Conservation (phyloP, 2,113 vertebrate species). For the Ameiurus melas region DNA sequence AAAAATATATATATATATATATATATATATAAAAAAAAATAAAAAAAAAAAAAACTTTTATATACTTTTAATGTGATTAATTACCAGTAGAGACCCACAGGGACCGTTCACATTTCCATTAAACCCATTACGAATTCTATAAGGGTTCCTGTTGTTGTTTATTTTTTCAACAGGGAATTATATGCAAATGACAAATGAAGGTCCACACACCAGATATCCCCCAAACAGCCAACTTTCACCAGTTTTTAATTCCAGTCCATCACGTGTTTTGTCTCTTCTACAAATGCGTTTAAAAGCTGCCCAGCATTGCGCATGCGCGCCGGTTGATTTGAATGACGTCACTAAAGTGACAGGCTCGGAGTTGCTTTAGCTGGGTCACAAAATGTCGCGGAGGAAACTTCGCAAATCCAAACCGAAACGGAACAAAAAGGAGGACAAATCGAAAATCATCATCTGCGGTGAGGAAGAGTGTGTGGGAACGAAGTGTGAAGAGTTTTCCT, state of each 20-base stretch:
- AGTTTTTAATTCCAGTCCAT: neutral
- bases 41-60: no score
- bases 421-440: conserved; percentile 26
- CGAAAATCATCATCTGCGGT: conserved; percentile 5
- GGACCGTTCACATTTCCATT: no score
- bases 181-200: neutral
- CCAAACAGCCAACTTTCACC: neutral
- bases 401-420: conserved; percentile 19
- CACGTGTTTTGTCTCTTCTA: neutral
- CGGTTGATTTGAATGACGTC: neutral
- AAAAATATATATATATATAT: no score
- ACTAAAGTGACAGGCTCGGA: neutral
- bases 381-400: conserved; percentile 43
- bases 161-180: neutral
- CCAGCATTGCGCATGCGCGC: conserved; percentile 4
- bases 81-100: no score
- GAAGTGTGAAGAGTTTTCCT: neutral
- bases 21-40: no score
- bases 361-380: neutral
- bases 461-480: neutral
- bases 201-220: neutral
- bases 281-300: neutral
- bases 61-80: no score
- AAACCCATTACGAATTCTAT: no score
- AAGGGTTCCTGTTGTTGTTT: no score